A percentile compares a stretch with the other conserved stretches of the same genome.
phyloP scores from a whole-genome alignment of 2,113 vertebrate species.

The Eolophus roseicapilla region DNA sequence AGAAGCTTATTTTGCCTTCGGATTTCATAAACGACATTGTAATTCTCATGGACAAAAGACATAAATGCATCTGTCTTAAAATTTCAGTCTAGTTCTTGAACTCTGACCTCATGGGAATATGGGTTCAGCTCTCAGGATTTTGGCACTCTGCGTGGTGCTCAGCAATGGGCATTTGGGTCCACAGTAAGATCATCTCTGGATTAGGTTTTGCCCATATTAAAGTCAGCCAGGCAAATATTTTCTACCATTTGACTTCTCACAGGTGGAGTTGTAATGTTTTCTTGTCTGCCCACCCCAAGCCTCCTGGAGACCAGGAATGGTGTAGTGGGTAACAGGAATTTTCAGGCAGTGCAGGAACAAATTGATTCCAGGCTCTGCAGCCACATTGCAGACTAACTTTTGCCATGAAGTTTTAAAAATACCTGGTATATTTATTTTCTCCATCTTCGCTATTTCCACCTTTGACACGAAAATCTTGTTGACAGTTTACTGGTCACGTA shows the following conservation, averaged over 20 bases:
- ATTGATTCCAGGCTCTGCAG: constrained; percentile 18
- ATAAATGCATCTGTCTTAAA: too few relatives aligned
- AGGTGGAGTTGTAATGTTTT: background rate
- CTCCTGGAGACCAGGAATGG: background rate
- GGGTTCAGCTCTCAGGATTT: background rate
- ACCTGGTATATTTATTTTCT: background rate
- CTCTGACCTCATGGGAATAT: too few relatives aligned
- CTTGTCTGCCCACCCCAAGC: background rate
- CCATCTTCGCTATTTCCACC: background rate
- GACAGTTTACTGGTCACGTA: background rate
- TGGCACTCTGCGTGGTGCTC: background rate
- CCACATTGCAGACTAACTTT: background rate
- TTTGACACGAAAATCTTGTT: background rate
- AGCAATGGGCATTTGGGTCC: background rate
- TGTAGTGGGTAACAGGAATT: background rate
- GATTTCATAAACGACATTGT: too few relatives aligned
- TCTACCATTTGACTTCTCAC: background rate
- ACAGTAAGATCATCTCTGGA: background rate
- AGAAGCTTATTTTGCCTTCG: too few relatives aligned
- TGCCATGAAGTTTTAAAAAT: background rate
- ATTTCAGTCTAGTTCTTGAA: too few relatives aligned
- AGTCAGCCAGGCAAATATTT: background rate
- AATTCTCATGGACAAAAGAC: too few relatives aligned
- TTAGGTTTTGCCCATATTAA: background rate
- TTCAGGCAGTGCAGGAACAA: background rate